Evolutionary conservation across 1,140 invertebrate species (phyloP).

Genomic region (Anoplolepis gracilipes): DNA sequence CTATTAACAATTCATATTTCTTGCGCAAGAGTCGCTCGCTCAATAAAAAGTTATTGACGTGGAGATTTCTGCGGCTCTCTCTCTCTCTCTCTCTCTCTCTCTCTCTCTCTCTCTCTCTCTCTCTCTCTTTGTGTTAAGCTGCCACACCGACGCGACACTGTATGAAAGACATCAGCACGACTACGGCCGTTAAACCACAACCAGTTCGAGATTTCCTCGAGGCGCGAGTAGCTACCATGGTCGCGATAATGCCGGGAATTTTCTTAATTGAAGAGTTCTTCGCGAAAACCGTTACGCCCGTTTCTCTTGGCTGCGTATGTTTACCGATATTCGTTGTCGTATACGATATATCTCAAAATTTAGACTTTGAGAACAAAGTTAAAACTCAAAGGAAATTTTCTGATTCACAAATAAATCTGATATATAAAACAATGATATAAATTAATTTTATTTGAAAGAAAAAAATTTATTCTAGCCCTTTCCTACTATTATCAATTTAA

Average conservation of each 20-base stretch:
- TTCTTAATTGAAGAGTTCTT: slow-evolving; percentile 59
- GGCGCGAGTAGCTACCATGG: slow-evolving; percentile 18
- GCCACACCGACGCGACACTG: slow-evolving; percentile 11
- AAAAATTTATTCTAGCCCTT: background rate
- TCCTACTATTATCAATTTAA: background rate
- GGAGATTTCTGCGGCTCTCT: slow-evolving; percentile 74
- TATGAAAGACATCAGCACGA: slow-evolving; percentile 3
- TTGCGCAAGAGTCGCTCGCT: slow-evolving; percentile 80
- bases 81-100: slow-evolving; percentile 4
- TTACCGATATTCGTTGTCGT: slow-evolving; percentile 3
- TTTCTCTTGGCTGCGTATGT: slow-evolving; percentile 28
- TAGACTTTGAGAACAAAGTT: background rate
- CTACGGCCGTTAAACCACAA: slow-evolving; percentile 36
- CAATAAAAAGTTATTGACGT: slow-evolving; percentile 83
- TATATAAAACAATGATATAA: background rate
- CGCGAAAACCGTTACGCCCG: slow-evolving; percentile 38
- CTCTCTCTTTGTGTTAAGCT: slow-evolving; percentile 31
- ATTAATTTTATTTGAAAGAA: background rate
- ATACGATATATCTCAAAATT: slow-evolving; percentile 28
- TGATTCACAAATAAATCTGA: background rate
- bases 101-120: slow-evolving; percentile 23
- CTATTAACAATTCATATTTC: slow-evolving; percentile 86
- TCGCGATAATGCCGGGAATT: slow-evolving; percentile 51
- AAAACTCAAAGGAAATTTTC: background rate
- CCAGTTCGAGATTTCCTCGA: slow-evolving; percentile 27